These are phyloP conservation scores for Tortrix viridana DNA, from an alignment of 2,888 invertebrate genomes.

Conservation along the genomic window DNA sequence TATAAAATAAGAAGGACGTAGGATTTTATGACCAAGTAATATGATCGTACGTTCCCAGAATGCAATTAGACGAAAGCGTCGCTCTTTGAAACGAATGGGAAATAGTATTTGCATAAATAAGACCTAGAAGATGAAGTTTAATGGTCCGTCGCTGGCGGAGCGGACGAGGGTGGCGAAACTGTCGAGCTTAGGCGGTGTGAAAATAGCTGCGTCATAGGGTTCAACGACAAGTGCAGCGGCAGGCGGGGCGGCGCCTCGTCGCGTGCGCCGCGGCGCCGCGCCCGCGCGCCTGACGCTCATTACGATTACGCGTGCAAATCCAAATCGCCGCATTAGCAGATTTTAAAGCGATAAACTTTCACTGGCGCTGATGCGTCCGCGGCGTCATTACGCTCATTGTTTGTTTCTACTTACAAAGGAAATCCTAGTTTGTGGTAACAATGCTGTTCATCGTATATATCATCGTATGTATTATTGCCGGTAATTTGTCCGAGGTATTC, in stretches of 20 bases:
- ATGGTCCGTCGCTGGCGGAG: conserved; percentile 12
- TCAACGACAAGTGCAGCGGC: conserved; percentile 24
- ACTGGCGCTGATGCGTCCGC: conserved; percentile 22
- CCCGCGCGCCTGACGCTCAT: not conserved
- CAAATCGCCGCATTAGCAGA: conserved; percentile 21
- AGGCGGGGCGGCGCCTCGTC: conserved; percentile 32
- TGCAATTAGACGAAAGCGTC: conserved; percentile 18
- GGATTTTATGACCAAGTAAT: conserved; percentile 1
- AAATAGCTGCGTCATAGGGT: conserved; percentile 13
- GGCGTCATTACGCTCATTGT: conserved; percentile 24
- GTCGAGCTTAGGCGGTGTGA: conserved; percentile 1
- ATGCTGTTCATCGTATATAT: conserved; percentile 13
- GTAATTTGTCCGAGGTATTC: not conserved
- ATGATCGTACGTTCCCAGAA: conserved; percentile 7
- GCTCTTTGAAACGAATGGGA: conserved; percentile 1
- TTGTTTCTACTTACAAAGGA: conserved; percentile 16
- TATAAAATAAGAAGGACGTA: conserved; percentile 11
- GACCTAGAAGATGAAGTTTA: conserved; percentile 9
- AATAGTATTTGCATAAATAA: conserved; percentile 17
- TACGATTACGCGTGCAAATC: conserved; percentile 20
- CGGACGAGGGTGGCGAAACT: conserved; percentile 5
- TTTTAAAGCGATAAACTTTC: conserved; percentile 35
- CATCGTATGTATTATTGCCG: not conserved
- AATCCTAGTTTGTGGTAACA: conserved; percentile 10
- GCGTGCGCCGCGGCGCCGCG: not conserved